These are phyloP conservation scores for Sceloporus undulatus DNA, from an alignment of 2,113 vertebrate species.

Conservation along the genomic window DNA sequence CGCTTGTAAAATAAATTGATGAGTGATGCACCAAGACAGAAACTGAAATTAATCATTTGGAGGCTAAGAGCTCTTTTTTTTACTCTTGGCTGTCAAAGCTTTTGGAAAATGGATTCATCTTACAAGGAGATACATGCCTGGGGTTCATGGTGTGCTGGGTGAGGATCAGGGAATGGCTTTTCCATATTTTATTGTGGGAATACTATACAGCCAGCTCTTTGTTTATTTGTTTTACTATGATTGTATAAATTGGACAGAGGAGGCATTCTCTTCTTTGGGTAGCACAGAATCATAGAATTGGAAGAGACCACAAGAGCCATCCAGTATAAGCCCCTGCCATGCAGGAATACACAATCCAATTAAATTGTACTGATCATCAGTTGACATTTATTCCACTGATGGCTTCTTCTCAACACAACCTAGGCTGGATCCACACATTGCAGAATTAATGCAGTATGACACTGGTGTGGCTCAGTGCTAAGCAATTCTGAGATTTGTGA, in stretches of 20 bases:
- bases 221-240: no score
- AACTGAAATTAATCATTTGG: conserved; percentile 48
- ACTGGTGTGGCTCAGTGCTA: no score
- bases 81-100: conserved; percentile 33
- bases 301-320: no score
- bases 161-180: neutral
- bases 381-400: neutral
- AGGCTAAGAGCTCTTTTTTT: conserved; percentile 30
- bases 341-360: neutral
- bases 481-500: no score
- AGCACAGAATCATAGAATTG: no score
- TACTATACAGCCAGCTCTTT: neutral
- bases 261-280: neutral
- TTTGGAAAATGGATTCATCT: conserved; percentile 34
- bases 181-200: neutral
- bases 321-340: no score
- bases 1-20: conserved; percentile 29
- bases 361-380: neutral
- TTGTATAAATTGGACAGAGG: neutral
- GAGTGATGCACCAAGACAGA: conserved; percentile 46
- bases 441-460: no score
- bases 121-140: conserved; percentile 30
- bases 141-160: neutral
- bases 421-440: no score
- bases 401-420: neutral